phyloP scores from a whole-genome alignment of 2,797 vertebrate species.

The Pangasius larnaudii region DNA sequence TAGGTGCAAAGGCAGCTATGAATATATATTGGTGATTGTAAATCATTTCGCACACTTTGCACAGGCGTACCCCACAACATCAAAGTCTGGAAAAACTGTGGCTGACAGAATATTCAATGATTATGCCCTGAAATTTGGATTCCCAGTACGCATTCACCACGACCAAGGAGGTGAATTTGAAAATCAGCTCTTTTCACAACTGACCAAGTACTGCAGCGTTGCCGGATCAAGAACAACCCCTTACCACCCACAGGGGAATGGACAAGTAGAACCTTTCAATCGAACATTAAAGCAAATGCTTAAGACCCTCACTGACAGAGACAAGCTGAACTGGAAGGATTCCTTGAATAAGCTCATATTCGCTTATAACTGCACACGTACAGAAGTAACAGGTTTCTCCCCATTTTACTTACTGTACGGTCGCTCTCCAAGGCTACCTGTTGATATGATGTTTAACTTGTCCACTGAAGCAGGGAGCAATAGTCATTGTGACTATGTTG shows the following conservation, averaged over 20 bases:
- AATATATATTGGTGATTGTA: constrained; percentile 44
- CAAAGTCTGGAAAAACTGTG: neutral
- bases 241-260: too few relatives aligned
- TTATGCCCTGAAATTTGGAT: too few relatives aligned
- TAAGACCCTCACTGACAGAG: constrained; percentile 7
- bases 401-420: constrained; percentile 9
- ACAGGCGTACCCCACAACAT: constrained; percentile 4
- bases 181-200: too few relatives aligned
- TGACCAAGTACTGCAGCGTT: too few relatives aligned
- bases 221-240: too few relatives aligned
- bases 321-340: constrained; percentile 24
- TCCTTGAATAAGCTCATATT: neutral
- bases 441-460: constrained; percentile 6
- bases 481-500: neutral
- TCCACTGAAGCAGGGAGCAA: neutral
- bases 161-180: too few relatives aligned
- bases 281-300: neutral
- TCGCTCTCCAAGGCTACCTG: neutral
- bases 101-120: too few relatives aligned
- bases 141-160: too few relatives aligned
- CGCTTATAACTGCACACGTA: constrained; percentile 9
- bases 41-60: constrained; percentile 40
- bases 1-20: neutral
- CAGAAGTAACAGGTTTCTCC: neutral
- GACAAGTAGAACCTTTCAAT: neutral